phyloP scores from a whole-genome alignment of 2,113 vertebrate species.

The Corydoras maculifer region DNA sequence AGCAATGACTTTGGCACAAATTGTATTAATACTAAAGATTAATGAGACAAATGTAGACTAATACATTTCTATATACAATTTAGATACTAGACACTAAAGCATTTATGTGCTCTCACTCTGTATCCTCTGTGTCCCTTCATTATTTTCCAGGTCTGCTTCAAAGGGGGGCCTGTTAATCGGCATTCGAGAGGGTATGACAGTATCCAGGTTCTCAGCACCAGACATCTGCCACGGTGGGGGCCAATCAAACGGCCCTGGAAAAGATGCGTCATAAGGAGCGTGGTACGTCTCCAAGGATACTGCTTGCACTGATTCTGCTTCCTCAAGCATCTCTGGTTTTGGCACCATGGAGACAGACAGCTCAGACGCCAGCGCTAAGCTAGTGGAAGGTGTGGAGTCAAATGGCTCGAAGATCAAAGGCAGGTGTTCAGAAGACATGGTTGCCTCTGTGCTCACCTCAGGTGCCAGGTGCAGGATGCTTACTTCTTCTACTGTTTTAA shows the following conservation, averaged over 20 bases:
- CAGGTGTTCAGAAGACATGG: slow-evolving; percentile 63
- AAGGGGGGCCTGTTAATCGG: slow-evolving; percentile 33
- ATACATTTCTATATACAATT: slow-evolving; percentile 1
- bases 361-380: slow-evolving; percentile 35
- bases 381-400: slow-evolving; percentile 47
- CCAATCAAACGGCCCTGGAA: slow-evolving; percentile 53
- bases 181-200: slow-evolving; percentile 41
- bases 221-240: slow-evolving; percentile 62
- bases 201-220: slow-evolving; percentile 53
- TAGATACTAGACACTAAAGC: slow-evolving; percentile 11
- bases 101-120: slow-evolving; percentile 35
- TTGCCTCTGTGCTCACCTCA: slow-evolving; percentile 59
- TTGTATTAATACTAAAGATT: too few species aligned
- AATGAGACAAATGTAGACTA: background rate
- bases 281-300: slow-evolving; percentile 54
- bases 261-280: slow-evolving; percentile 41
- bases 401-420: slow-evolving; percentile 68
- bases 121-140: slow-evolving; percentile 40
- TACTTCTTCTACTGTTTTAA: slow-evolving; percentile 44
- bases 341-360: slow-evolving; percentile 44
- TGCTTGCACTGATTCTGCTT: slow-evolving; percentile 48
- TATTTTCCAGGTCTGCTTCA: slow-evolving; percentile 23
- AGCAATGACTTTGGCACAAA: too few species aligned
- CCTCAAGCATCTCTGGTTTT: slow-evolving; percentile 37
- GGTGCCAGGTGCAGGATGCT: slow-evolving; percentile 46